These are phyloP conservation scores for Gnathonemus echidnorhynchus DNA, from an alignment of 2,113 vertebrate genomes.

Conservation along the genomic window DNA sequence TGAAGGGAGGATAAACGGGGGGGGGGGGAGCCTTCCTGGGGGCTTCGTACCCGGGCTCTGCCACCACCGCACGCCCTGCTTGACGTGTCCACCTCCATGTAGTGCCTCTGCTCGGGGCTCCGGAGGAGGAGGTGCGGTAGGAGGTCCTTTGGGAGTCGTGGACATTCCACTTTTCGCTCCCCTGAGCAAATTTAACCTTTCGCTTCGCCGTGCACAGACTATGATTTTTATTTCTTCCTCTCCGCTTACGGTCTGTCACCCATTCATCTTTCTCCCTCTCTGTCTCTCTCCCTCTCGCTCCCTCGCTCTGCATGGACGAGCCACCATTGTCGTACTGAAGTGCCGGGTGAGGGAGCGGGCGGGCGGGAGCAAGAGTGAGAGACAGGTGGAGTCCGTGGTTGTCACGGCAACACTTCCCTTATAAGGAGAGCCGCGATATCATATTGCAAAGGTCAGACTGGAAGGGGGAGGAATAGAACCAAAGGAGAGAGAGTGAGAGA, in stretches of 20 bases:
- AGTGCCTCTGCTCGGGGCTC: background rate
- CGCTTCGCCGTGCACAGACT: background rate
- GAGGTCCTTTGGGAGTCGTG: background rate
- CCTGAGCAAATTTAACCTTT: background rate
- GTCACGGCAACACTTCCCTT: conserved; percentile 73
- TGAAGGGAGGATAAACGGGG: background rate
- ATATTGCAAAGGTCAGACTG: conserved; percentile 49
- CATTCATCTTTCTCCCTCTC: background rate
- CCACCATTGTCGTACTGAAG: conserved; percentile 30
- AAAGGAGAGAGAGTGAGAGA: conserved; percentile 27
- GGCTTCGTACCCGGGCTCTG: background rate
- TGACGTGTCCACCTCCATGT: background rate
- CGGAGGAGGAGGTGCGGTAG: background rate
- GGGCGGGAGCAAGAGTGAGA: conserved; percentile 25
- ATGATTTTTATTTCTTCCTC: background rate
- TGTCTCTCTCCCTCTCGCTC: background rate
- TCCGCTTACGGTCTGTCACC: background rate
- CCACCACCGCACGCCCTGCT: background rate
- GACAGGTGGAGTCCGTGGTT: conserved; percentile 82
- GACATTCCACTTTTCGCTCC: background rate
- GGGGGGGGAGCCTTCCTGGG: background rate
- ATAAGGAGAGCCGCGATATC: conserved; percentile 66
- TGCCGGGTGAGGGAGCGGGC: conserved; percentile 46
- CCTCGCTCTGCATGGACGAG: conserved; percentile 27
- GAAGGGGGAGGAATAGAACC: conserved; percentile 26